Evolutionary conservation across 2,888 invertebrate genomes (phyloP), one percentile per base, ranked within the genome.

Genomic region (Callinectes sapidus): DNA sequence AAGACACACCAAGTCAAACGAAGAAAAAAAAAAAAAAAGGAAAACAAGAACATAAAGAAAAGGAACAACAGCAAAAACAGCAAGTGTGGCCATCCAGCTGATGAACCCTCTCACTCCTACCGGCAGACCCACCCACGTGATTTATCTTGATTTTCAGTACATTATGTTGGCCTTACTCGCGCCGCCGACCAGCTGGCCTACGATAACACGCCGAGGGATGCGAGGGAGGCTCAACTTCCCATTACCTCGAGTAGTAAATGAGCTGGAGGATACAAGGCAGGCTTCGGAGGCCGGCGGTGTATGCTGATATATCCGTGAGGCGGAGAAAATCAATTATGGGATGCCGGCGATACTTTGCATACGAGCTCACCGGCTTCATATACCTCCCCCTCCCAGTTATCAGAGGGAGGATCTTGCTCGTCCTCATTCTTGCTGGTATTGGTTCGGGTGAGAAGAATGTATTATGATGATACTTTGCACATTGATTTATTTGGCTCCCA

Each of bases 201-300:
- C 35, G 81, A 81, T 35, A 35, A 81, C 81, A 81, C 32, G 35
- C 28, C 71, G 61, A 16, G 81, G 81, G 81, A 81, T 81, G 35
- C 81, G 32, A 71, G 35, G 16, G 81, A 32, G 81, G 35, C 81
- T 81, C 81, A 81, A 35, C 81, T 35, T 35, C 14, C 81, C 81
- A 81, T 81, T 81, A 81, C 35, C 81, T 81, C 81, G 35, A 81
- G 81, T 35, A 81, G 35, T 35, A 81, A 81, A 81, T 81, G 81
- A 81, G 81, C 32, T 81, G 16, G 10, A 16, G 35, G 81, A 81
- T 81, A 81, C 81, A 35, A 32, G 71, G 71, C 28, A n/a, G 28
- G 71, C 71, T 28, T 71, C 71, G 28, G 23, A n/a, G 71, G 71
- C 71, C 10, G 28, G 2, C 18, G 18, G 61, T 61, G 61, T 61